Percentiles rank a stretch among this genome's conserved stretches.
These are phyloP conservation scores for Aelia acuminata DNA, from an alignment of 2,888 invertebrate species.

Conservation along the genomic window DNA sequence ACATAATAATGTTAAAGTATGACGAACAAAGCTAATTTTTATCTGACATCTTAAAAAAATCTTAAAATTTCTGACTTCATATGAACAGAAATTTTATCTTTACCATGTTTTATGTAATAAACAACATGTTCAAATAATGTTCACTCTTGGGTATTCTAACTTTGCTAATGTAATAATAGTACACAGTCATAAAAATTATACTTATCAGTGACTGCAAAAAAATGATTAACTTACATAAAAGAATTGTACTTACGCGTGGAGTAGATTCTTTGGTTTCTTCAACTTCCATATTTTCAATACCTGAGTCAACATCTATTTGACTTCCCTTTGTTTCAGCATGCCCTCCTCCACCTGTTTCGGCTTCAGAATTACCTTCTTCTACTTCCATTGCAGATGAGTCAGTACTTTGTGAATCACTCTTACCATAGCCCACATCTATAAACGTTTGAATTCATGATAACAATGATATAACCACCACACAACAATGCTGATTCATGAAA, in stretches of 20 bases:
- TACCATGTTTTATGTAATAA: no score
- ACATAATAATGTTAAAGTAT: no score
- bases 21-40: no score
- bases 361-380: constrained; percentile 68
- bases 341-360: constrained; percentile 68
- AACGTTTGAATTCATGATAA: background rate
- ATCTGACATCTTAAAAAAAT: no score
- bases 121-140: no score
- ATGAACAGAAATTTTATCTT: no score
- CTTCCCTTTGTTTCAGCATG: constrained; percentile 69
- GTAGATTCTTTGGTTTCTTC: constrained; percentile 70
- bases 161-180: background rate
- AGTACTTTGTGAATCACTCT: constrained; percentile 70
- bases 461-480: background rate
- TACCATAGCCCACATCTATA: constrained; percentile 61
- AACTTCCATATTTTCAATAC: constrained; percentile 83
- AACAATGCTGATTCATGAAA: background rate
- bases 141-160: no score
- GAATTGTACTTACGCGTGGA: constrained; percentile 68
- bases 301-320: constrained; percentile 78
- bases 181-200: background rate
- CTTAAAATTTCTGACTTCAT: no score
- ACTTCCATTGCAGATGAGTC: constrained; percentile 74
- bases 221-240: background rate
- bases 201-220: no score